phyloP scores from a whole-genome alignment of 2,888 invertebrate species.

The Cantharis nigra region DNA sequence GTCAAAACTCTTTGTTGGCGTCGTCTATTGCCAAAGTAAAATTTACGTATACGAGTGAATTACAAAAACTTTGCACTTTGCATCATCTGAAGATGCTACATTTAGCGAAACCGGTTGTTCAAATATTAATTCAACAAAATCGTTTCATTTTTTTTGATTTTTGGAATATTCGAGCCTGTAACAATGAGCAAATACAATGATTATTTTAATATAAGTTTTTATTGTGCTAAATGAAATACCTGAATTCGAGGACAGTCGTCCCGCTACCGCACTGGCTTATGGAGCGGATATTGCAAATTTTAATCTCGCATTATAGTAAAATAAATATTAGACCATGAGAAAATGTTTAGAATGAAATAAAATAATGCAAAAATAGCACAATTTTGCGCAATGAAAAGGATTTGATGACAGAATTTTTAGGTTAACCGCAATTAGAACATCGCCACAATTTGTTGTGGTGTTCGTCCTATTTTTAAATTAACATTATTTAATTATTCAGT shows the following conservation, averaged over 20 bases:
- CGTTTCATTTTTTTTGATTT: too few relatives aligned
- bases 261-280: not conserved
- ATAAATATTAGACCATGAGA: not conserved
- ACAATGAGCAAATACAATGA: too few relatives aligned
- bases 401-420: not conserved
- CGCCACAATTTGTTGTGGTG: not conserved
- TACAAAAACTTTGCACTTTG: too few relatives aligned
- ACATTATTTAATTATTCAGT: not conserved
- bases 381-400: not conserved
- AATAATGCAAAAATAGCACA: not conserved
- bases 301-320: not conserved
- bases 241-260: not conserved
- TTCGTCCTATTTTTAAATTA: not conserved
- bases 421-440: not conserved
- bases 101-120: too few relatives aligned
- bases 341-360: not conserved
- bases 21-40: not conserved
- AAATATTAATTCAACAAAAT: too few relatives aligned
- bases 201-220: not conserved
- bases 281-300: not conserved
- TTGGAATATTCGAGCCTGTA: too few relatives aligned
- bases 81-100: too few relatives aligned
- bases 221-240: not conserved
- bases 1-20: not conserved
- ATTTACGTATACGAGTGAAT: not conserved